Base-by-base conservation (phyloP, 2,888 invertebrate genomes). In the Lasiommata megera region DNA sequence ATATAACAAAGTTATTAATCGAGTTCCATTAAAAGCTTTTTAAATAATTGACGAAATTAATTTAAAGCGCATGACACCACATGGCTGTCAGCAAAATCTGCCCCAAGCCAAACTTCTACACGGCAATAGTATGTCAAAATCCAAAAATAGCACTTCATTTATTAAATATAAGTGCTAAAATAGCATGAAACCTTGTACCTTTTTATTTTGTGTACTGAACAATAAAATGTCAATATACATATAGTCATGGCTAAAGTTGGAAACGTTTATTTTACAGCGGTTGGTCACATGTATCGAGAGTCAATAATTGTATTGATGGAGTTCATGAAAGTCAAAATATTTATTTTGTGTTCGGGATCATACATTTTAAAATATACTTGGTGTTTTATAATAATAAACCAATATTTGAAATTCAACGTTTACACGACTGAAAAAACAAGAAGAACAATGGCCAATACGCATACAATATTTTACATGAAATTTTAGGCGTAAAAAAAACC, bases 291-390 rank as follows among this genome's bases (percentile, higher is more conserved):
- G 60, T 82, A 79, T 73, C 73, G 66, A 67, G 61, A 67, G 62
- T 60, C 56, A 63, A 73, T 82, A 82, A 84, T 83, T 86, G 80
- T 80, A 82, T 80, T 79, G 77, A 75, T 69, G 73, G 79, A 79
- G 77, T 84, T 79, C 79, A 76, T 73, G 74, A 76, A 73, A 69
- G 66, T 70, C 72, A 76, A 77, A 79, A 82, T 76, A 74, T 80
- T 76, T 62, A 54, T 56, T 60, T 46, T 54, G 41, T 2, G 23
- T 47, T 47, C 44, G 55, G 56, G 36, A 51, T 47, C 46, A 37
- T 54, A 58, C 46, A 14, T 34, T 51, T 62, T 43, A 9, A 23
- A 59, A 60, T 50, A 54, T 56, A 12, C 59, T 56, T 60, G 17
- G 12, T 17, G 12, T 5, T 37, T 12, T 37, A 12, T 18, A 7